Percentiles rank a stretch among this genome's conserved stretches.
Evolutionary conservation across 2,113 vertebrate species (phyloP).

Genomic region (Numenius arquata): DNA sequence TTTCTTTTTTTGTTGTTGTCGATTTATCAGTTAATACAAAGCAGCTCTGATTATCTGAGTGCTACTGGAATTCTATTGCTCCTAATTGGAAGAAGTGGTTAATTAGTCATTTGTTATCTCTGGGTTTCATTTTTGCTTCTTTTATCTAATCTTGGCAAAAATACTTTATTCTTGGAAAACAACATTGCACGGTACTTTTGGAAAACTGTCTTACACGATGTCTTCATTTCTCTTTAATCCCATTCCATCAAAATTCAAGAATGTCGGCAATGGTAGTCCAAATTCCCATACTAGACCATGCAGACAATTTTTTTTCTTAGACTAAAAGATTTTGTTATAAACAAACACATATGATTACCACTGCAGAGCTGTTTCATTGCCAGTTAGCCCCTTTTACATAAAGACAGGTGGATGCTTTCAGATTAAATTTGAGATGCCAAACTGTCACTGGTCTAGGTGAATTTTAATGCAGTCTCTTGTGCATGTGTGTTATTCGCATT

Average conservation of each 20-base stretch:
- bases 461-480: background rate
- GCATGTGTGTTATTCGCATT: background rate
- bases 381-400: background rate
- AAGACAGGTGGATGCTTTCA: background rate
- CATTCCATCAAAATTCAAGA: background rate
- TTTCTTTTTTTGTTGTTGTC: background rate
- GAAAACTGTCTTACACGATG: background rate
- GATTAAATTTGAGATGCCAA: background rate
- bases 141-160: background rate
- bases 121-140: background rate
- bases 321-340: background rate
- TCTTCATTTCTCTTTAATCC: constrained; percentile 7
- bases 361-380: background rate
- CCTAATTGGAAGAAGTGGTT: background rate
- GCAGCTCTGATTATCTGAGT: background rate
- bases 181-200: background rate
- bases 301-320: background rate
- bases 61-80: background rate
- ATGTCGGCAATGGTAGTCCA: background rate
- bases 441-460: background rate
- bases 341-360: background rate
- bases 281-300: background rate
- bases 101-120: background rate
- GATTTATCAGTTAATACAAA: background rate
- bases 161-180: background rate